Evolutionary conservation across 2,888 invertebrate species (phyloP), one percentile per base, ranked within the genome.

Genomic region (Morpho deidamia): DNA sequence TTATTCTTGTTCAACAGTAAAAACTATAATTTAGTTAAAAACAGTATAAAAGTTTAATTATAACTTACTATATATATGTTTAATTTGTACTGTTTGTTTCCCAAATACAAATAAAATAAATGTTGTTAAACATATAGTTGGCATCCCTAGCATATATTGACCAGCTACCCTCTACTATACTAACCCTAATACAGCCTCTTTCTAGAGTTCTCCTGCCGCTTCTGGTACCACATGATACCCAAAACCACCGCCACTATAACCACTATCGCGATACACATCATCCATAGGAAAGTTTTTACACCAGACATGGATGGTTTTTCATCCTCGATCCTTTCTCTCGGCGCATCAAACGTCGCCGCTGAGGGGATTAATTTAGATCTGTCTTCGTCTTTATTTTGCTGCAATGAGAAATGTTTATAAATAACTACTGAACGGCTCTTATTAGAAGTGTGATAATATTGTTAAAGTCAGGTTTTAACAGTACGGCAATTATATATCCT

Each of bases 181-280:
- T 33, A 49, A 32, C 33, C n/a, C 48, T 55, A 90, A 65, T 90
- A 90, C 34, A 97, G 95, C 69, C 98, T 92, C 85, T 99, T 99
- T 69, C 97, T 92, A 56, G 94, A 94, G 63, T 95, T 94, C 74
- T 97, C 96, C 75, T 96, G 96, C 57, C 95, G 94, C 75, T 98
- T 98, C 78, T 97, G 97, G 78, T 98, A 98, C 78, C 96, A 95
- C 91, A 98, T 95, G 59, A 98, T 95, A 33, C 95, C 97, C 51
- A 98, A 92, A 3, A 98, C 95, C 0, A 95, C 94, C 60, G 95
- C 92, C 0, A 94, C 96, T 42, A 96, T 95, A 8, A 98, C 81
- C 2, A 94, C 95, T 32, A 99, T 91, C 49, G 98, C 94, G 10
- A 95, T 94, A 49, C 95, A 91, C 65, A 99, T 91, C 88, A 99